A percentile compares a stretch with the other conserved stretches of the same genome.
phyloP scores from a whole-genome alignment of 35 echinoderm and acorn worm species.

The Amphiura filiformis region DNA sequence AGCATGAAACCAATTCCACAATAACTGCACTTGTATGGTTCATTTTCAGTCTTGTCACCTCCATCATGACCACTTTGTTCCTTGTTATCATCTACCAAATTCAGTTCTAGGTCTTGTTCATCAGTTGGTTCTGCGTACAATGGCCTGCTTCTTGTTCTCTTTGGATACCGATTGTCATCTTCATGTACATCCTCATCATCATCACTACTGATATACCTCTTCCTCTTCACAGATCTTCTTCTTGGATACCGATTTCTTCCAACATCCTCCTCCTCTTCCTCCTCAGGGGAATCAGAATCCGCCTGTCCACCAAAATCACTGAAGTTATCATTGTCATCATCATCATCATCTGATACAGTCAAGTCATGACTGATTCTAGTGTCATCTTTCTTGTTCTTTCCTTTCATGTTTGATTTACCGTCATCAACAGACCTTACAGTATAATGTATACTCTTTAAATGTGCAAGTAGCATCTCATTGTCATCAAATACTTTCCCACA shows the following conservation, averaged over 20 bases:
- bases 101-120: not conserved
- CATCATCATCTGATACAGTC: not conserved
- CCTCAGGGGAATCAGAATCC: not conserved
- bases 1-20: not conserved
- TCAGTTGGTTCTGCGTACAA: not conserved
- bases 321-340: not conserved
- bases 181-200: not conserved
- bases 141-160: not conserved
- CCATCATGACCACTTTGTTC: not conserved
- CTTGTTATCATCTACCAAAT: not conserved
- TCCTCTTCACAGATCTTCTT: not conserved
- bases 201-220: not conserved
- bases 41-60: no score
- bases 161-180: not conserved
- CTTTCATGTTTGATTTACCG: not conserved
- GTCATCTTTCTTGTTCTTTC: not conserved
- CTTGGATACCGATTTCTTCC: not conserved
- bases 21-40: not conserved
- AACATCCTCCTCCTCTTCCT: not conserved
- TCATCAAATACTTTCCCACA: not conserved
- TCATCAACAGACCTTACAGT: not conserved
- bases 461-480: not conserved
- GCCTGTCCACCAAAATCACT: not conserved
- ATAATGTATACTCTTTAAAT: not conserved
- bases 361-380: not conserved